These are phyloP conservation scores for Coronaproctus castanopsis DNA, from an alignment of 2,888 invertebrate species.

Conservation along the genomic window DNA sequence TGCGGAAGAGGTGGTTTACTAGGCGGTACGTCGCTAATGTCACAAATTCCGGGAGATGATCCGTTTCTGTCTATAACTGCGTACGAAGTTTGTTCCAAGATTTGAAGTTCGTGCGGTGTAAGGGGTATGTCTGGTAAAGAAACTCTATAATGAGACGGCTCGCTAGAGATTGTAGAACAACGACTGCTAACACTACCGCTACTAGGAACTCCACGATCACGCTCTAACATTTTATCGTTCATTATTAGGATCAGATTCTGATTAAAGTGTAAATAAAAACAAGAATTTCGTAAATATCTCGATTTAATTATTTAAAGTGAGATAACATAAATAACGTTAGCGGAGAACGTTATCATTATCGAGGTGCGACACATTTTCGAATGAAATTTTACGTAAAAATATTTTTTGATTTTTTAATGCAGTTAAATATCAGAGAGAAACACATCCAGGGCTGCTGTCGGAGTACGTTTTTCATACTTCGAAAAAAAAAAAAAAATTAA, in stretches of 20 bases:
- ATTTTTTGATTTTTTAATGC: no score
- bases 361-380: no score
- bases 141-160: conserved; percentile 22
- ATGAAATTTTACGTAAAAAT: no score
- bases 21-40: conserved; percentile 47
- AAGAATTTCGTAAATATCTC: no score
- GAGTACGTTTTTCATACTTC: no score
- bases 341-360: no score
- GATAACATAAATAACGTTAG: no score
- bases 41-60: conserved; percentile 56
- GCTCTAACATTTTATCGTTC: conserved; percentile 46
- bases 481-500: no score
- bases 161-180: conserved; percentile 13
- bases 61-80: conserved; percentile 22
- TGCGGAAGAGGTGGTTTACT: conserved; percentile 77
- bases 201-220: conserved; percentile 9
- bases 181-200: conserved; percentile 9
- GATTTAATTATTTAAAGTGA: no score
- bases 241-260: conserved; percentile 56
- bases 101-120: conserved; percentile 54
- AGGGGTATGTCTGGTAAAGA: conserved; percentile 61
- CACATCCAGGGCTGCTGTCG: no score
- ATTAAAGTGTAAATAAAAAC: no score
- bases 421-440: no score
- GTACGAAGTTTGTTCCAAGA: conserved; percentile 36